These are phyloP conservation scores for Actenoides lindsayi DNA, from an alignment of 2,113 vertebrate species.

Conservation along the genomic window DNA sequence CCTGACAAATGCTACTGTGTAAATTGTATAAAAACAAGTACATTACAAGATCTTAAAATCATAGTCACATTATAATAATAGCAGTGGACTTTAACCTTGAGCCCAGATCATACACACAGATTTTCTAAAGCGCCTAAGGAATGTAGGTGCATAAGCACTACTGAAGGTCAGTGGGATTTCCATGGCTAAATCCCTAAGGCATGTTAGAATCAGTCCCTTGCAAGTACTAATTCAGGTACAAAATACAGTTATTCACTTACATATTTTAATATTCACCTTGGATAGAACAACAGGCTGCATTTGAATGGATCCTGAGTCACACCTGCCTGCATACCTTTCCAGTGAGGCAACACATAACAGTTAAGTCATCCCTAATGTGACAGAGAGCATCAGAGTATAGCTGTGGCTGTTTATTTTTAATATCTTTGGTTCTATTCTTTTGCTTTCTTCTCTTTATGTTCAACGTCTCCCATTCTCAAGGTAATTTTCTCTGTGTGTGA, in stretches of 20 bases:
- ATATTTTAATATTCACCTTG: not conserved
- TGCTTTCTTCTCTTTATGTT: not conserved
- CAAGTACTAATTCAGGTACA: not conserved
- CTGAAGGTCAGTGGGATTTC: slow-evolving; percentile 12
- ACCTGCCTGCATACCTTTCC: not conserved
- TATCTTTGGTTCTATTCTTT: not conserved
- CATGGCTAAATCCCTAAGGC: not conserved
- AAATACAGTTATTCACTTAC: not conserved
- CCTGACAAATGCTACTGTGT: not conserved
- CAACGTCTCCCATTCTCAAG: not conserved
- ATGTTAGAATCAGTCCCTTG: not conserved
- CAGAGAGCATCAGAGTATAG: not conserved
- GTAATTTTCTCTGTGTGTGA: not conserved
- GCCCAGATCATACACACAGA: not conserved
- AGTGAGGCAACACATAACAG: not conserved
- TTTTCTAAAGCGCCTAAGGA: not conserved
- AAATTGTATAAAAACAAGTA: slow-evolving; percentile 3
- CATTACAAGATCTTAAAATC: not conserved
- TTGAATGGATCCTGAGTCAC: not conserved
- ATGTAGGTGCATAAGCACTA: not conserved
- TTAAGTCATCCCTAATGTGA: not conserved
- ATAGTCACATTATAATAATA: not conserved
- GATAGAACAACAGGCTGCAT: not conserved
- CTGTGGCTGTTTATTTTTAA: not conserved
- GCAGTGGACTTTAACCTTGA: not conserved